Percentiles rank a stretch among this genome's conserved stretches.
These are phyloP conservation scores for Capreolus pygargus DNA, from an alignment of 2,113 vertebrate genomes.

Conservation along the genomic window DNA sequence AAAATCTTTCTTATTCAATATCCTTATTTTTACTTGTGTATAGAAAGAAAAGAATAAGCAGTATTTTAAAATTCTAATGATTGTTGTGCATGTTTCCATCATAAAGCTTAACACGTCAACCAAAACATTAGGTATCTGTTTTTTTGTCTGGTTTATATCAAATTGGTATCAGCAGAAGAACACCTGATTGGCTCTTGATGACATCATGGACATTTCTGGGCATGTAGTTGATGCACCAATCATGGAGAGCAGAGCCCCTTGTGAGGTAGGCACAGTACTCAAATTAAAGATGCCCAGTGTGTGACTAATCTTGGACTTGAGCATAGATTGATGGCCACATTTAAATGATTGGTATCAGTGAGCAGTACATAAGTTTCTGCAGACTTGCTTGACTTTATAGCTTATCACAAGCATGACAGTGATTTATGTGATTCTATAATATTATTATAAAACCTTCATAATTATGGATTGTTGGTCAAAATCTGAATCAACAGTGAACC, in stretches of 20 bases:
- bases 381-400: constrained; percentile 49
- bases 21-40: background rate
- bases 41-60: background rate
- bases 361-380: constrained; percentile 53
- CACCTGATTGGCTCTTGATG: constrained; percentile 22
- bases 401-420: constrained; percentile 49
- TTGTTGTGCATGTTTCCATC: background rate
- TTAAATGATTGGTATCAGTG: constrained; percentile 54
- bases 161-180: background rate
- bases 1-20: background rate
- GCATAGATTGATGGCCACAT: constrained; percentile 50
- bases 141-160: background rate
- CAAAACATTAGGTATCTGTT: background rate
- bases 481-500: constrained; percentile 46
- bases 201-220: constrained; percentile 28
- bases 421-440: constrained; percentile 53
- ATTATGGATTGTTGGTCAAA: constrained; percentile 60
- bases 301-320: constrained; percentile 27
- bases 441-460: constrained; percentile 59
- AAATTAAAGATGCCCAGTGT: constrained; percentile 21
- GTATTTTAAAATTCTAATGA: background rate
- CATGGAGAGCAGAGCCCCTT: background rate
- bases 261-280: background rate
- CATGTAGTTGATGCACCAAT: background rate
- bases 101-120: background rate